A percentile compares a stretch with the other conserved stretches of the same genome.
Conservation (phyloP, 2,888 invertebrate species). For the Atethmia centrago region DNA sequence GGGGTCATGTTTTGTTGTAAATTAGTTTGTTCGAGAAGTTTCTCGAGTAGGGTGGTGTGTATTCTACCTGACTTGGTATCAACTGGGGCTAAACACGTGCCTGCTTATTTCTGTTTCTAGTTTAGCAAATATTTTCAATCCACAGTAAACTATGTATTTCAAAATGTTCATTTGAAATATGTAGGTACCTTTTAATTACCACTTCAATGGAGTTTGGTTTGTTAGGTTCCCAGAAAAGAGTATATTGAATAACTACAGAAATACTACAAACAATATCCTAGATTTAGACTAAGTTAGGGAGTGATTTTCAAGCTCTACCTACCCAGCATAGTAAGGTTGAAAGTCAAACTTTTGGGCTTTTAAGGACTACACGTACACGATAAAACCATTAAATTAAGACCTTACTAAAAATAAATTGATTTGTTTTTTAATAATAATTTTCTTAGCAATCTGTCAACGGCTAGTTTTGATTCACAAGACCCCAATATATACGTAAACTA, state of each 20-base stretch:
- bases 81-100: background rate
- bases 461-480: too few relatives aligned
- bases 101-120: background rate
- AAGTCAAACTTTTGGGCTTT: background rate
- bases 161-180: background rate
- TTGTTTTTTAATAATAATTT: too few relatives aligned
- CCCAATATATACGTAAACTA: too few relatives aligned
- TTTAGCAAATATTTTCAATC: background rate
- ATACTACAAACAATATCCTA: background rate
- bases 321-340: background rate
- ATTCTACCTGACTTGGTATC: slow-evolving; percentile 19
- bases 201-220: background rate
- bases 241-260: background rate
- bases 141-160: background rate
- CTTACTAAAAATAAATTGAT: too few relatives aligned
- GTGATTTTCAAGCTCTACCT: background rate
- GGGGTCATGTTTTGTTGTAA: slow-evolving; percentile 36
- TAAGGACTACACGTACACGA: too few relatives aligned
- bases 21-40: slow-evolving; percentile 29
- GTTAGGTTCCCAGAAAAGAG: background rate
- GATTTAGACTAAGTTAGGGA: background rate
- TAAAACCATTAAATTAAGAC: too few relatives aligned
- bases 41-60: background rate
- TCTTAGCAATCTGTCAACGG: too few relatives aligned
- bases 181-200: background rate